Evolutionary conservation across 2,888 invertebrate species (phyloP).

Genomic region (Caenorhabditis sp.): DNA sequence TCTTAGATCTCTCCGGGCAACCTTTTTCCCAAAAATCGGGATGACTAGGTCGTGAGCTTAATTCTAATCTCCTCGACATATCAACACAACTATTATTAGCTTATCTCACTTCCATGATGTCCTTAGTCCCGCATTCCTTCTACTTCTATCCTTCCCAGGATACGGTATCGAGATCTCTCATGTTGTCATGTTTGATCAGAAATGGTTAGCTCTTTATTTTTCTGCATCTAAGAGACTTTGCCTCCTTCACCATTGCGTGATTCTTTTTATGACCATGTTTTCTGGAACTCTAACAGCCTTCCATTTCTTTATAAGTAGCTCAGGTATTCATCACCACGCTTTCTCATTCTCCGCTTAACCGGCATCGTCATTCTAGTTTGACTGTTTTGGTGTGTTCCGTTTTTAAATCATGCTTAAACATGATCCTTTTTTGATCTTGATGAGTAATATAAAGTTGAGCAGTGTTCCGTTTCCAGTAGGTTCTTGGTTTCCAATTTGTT

Average conservation of each 20-base stretch:
- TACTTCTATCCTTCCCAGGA: background rate
- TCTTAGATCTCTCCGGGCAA: background rate
- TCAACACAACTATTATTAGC: conserved; percentile 28
- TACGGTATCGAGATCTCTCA: conserved; percentile 25
- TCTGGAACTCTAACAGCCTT: conserved; percentile 21
- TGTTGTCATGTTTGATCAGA: conserved; percentile 6
- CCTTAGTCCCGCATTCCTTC: background rate
- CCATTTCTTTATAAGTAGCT: conserved; percentile 46
- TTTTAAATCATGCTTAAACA: background rate
- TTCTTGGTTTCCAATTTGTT: background rate
- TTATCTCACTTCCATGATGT: background rate
- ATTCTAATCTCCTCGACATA: conserved; percentile 55
- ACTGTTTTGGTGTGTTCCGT: background rate
- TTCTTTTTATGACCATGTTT: conserved; percentile 21
- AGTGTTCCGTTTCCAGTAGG: background rate
- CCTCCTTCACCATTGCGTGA: background rate
- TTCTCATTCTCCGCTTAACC: conserved; percentile 21
- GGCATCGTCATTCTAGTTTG: conserved; percentile 6
- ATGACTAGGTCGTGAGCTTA: conserved; percentile 26
- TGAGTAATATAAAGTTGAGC: background rate
- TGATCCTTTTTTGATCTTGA: background rate
- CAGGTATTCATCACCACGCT: conserved; percentile 16
- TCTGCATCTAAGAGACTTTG: background rate
- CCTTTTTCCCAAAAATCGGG: conserved; percentile 21
- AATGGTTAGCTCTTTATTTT: background rate